A percentile compares a stretch with the other conserved stretches of the same genome.
phyloP scores from a whole-genome alignment of 2,113 vertebrate genomes.

The Gymnogyps californianus region DNA sequence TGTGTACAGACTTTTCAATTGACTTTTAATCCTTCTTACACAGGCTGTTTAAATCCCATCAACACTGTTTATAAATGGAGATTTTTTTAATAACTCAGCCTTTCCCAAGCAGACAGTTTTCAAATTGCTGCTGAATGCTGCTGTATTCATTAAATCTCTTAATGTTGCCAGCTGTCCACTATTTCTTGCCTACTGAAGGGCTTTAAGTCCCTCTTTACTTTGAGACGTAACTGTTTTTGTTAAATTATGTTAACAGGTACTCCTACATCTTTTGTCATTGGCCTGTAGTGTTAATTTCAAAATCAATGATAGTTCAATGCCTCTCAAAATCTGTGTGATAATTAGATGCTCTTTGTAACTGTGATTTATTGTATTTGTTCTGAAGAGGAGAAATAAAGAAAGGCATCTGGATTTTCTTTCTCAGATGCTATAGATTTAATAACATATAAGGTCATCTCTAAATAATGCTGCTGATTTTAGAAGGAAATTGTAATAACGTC shows the following conservation, averaged over 20 bases:
- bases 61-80: neutral
- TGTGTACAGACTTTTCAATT: slow-evolving; percentile 21
- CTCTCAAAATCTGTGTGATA: neutral
- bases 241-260: neutral
- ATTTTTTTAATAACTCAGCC: neutral
- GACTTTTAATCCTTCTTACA: slow-evolving; percentile 21
- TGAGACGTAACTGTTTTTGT: neutral
- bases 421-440: neutral
- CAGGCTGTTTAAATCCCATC: slow-evolving; percentile 15
- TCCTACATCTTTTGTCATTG: neutral
- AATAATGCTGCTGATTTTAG: slow-evolving; percentile 4
- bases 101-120: slow-evolving; percentile 10
- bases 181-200: neutral
- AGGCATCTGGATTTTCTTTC: neutral
- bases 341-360: neutral
- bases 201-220: neutral
- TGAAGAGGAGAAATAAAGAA: neutral
- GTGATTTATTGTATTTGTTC: neutral
- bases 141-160: slow-evolving; percentile 2
- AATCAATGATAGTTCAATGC: neutral
- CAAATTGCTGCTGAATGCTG: neutral
- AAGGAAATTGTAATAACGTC: neutral
- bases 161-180: neutral
- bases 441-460: neutral
- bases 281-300: neutral